Conservation (phyloP, 2,113 vertebrate species). For the Electrona antarctica region DNA sequence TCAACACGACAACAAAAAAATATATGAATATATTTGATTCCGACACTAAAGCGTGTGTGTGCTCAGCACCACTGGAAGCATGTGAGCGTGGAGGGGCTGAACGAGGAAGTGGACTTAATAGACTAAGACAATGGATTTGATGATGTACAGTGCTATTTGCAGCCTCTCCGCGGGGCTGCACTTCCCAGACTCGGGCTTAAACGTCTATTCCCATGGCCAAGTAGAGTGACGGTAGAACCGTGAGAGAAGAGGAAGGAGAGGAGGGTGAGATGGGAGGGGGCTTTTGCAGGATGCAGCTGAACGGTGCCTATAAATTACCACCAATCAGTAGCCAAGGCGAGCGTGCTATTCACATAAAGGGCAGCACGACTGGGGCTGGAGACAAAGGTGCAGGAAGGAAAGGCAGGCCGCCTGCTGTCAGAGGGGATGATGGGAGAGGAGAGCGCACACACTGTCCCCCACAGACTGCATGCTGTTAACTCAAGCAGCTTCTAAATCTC, state of each 20-base stretch:
- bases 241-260: constrained; percentile 28
- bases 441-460: constrained; percentile 4
- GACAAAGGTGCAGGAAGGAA: constrained; percentile 43
- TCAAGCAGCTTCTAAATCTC: constrained; percentile 10
- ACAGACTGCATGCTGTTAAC: constrained; percentile 32
- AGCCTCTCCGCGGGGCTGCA: constrained; percentile 18
- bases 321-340: constrained; percentile 39
- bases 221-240: constrained; percentile 35
- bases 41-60: constrained; percentile 16
- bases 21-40: constrained; percentile 14
- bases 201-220: constrained; percentile 58
- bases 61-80: constrained; percentile 23
- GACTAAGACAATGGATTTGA: constrained; percentile 45
- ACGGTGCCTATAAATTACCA: constrained; percentile 56
- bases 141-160: constrained; percentile 18
- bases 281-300: constrained; percentile 71
- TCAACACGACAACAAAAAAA: neutral
- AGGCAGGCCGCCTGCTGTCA: constrained; percentile 43
- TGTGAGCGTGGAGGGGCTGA: constrained; percentile 10
- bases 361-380: constrained; percentile 57
- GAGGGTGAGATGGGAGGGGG: constrained; percentile 3
- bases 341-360: constrained; percentile 58
- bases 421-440: constrained; percentile 41
- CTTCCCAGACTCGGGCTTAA: constrained; percentile 30
- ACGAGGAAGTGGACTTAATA: constrained; percentile 42